These are phyloP conservation scores for Palythoa heliodiscus DNA, from an alignment of 92 coral and sea anemone species.

Conservation along the genomic window DNA sequence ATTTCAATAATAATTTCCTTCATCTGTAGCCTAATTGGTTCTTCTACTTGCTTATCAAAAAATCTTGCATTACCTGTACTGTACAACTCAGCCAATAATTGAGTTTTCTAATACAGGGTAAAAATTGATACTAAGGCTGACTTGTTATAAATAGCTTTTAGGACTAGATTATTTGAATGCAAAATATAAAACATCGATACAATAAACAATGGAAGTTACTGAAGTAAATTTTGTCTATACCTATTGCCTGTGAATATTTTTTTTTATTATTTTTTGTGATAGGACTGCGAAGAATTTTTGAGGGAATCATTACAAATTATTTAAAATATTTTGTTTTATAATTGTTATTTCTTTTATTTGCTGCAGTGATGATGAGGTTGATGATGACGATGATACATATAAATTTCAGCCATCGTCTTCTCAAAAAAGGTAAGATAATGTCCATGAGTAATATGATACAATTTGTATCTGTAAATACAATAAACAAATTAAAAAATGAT, in stretches of 20 bases:
- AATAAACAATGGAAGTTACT: conserved; percentile 2
- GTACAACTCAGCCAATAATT: not conserved
- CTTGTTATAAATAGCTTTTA: not conserved
- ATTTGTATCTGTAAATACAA: conserved; percentile 5
- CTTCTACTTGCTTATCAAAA: not conserved
- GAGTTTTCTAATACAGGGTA: not conserved
- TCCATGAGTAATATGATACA: conserved; percentile 12
- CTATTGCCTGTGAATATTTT: not conserved
- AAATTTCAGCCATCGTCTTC: conserved; percentile 7
- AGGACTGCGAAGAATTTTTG: not conserved
- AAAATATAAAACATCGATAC: not conserved
- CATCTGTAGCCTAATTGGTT: conserved; percentile 2
- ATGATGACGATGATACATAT: not conserved
- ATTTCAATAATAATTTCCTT: conserved; percentile 12
- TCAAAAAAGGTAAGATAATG: conserved; percentile 12
- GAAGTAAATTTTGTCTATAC: conserved; percentile 2
- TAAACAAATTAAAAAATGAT: conserved; percentile 6
- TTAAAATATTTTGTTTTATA: not conserved
- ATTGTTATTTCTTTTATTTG: not conserved
- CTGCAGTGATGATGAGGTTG: conserved; percentile 13
- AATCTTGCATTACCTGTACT: conserved; percentile 4
- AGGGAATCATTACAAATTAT: not conserved
- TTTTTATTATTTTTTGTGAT: not conserved
- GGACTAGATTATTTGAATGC: conserved; percentile 4
- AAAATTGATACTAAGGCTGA: conserved; percentile 1